Conservation (phyloP, 2,888 invertebrate species). For the Nasonia oneida region DNA sequence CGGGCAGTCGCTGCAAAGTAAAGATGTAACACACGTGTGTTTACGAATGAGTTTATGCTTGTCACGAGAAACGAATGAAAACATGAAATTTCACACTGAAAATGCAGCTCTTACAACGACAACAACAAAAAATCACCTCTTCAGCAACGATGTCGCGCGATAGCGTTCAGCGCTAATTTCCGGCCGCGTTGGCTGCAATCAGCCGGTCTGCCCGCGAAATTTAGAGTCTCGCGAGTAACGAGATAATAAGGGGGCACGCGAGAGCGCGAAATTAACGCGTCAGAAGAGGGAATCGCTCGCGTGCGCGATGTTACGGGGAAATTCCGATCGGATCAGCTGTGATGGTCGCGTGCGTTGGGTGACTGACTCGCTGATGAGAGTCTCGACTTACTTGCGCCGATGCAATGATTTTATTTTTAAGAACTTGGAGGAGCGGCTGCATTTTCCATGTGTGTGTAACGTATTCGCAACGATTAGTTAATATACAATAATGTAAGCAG, state of each 20-base stretch:
- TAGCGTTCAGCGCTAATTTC: constrained; percentile 5
- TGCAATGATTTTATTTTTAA: not conserved
- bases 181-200: not conserved
- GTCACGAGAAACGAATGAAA: not conserved
- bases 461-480: too few species aligned
- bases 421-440: too few species aligned
- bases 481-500: not conserved
- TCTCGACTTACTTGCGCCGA: not conserved
- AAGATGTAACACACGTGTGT: not conserved
- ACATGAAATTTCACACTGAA: not conserved
- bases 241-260: constrained; percentile 41
- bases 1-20: not conserved
- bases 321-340: not conserved
- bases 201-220: not conserved
- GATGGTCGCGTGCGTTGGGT: not conserved
- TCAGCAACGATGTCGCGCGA: not conserved
- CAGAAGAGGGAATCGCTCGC: constrained; percentile 8
- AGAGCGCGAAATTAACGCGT: constrained; percentile 45
- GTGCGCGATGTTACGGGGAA: not conserved
- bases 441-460: too few species aligned
- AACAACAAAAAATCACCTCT: not conserved
- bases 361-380: not conserved
- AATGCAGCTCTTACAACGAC: not conserved
- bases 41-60: not conserved
- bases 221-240: constrained; percentile 32